These are phyloP conservation scores for Notospermus geniculatus DNA, from an alignment of 1,140 invertebrate genomes.

Conservation along the genomic window DNA sequence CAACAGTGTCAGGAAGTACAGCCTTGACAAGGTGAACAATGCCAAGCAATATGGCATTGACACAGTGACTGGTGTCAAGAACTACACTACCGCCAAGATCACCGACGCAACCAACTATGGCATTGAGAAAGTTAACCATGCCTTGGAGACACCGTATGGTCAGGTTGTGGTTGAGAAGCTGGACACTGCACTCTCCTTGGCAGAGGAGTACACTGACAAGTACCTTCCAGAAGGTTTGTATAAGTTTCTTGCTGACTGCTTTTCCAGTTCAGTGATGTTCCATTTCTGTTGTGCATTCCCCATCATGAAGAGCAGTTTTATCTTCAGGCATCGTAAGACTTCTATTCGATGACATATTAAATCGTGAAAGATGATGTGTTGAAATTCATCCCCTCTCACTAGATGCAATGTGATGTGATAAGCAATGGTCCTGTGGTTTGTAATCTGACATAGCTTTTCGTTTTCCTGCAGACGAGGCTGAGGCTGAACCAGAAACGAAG, in stretches of 20 bases:
- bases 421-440: too few species aligned
- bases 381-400: too few species aligned
- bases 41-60: slow-evolving; percentile 22
- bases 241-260: neutral
- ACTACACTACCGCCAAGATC: slow-evolving; percentile 26
- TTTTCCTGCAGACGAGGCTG: slow-evolving; percentile 10
- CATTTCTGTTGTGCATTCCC: too few species aligned
- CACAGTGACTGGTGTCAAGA: slow-evolving; percentile 28
- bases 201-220: slow-evolving; percentile 37
- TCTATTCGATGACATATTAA: too few species aligned
- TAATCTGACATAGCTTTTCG: too few species aligned
- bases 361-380: too few species aligned
- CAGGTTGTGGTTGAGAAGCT: slow-evolving; percentile 30
- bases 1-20: slow-evolving; percentile 19
- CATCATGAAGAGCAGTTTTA: too few species aligned
- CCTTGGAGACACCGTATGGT: slow-evolving; percentile 33
- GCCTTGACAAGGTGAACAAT: slow-evolving; percentile 19
- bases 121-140: slow-evolving; percentile 4
- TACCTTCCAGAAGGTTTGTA: slow-evolving; percentile 27
- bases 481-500: neutral
- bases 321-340: too few species aligned
- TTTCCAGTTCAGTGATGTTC: neutral
- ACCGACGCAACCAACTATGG: slow-evolving; percentile 14
- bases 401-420: too few species aligned
- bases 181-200: slow-evolving; percentile 28